Evolutionary conservation across 2,797 vertebrate species (phyloP).

Genomic region (Scomberomorus guttatus): DNA sequence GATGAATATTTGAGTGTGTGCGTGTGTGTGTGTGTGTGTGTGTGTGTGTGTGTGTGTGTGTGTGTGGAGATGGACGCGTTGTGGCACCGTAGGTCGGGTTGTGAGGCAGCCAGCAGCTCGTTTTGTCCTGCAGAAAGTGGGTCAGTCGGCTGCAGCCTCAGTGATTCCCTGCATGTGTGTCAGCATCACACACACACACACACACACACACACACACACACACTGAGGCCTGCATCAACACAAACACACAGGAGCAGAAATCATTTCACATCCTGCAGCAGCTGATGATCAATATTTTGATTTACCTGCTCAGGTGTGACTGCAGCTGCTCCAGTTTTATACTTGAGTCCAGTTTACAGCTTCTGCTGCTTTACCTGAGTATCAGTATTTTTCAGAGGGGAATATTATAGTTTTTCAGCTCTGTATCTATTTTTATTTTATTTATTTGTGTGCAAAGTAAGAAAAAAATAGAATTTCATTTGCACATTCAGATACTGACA

Average conservation of each 20-base stretch:
- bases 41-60: neutral
- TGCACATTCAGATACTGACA: too few species aligned
- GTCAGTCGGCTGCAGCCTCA: constrained; percentile 78
- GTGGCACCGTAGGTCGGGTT: constrained; percentile 45
- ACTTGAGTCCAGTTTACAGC: neutral
- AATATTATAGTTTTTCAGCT: too few species aligned
- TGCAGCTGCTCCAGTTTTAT: neutral
- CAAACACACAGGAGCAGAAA: neutral
- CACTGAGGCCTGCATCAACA: neutral
- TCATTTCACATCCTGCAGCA: neutral
- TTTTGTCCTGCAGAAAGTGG: constrained; percentile 79
- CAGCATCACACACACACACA: constrained; percentile 53
- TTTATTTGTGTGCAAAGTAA: too few species aligned
- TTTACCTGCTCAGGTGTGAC: constrained; percentile 6
- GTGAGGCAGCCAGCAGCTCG: constrained; percentile 53
- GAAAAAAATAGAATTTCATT: too few species aligned
- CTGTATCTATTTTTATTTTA: too few species aligned
- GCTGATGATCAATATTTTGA: neutral
- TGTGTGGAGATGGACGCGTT: constrained; percentile 19
- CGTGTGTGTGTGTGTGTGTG: neutral
- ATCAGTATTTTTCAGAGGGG: too few species aligned
- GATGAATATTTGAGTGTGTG: neutral
- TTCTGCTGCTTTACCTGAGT: too few species aligned
- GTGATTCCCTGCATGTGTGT: constrained; percentile 47
- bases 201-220: constrained; percentile 14